Percentiles rank a stretch among this genome's conserved stretches.
Evolutionary conservation across 2,113 vertebrate species (phyloP).

Genomic region (Geococcyx californianus): DNA sequence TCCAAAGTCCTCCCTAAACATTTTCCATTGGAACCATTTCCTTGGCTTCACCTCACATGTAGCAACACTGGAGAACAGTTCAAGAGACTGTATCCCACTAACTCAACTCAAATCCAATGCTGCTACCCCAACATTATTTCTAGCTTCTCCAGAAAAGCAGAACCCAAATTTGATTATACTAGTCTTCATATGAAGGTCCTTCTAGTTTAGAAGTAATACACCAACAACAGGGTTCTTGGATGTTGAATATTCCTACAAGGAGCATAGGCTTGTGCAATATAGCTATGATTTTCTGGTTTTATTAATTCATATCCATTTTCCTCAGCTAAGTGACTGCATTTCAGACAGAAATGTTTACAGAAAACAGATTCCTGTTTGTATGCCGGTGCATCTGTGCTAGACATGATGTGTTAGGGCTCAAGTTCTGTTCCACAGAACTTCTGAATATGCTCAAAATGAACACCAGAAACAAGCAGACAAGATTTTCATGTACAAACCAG

Average conservation of each 20-base stretch:
- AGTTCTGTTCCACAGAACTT: background rate
- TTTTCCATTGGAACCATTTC: background rate
- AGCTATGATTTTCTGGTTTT: background rate
- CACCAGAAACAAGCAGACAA: background rate
- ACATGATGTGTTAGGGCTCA: background rate
- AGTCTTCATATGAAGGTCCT: background rate
- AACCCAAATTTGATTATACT: background rate
- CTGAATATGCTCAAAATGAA: background rate
- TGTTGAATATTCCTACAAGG: background rate
- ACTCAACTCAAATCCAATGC: background rate
- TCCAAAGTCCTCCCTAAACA: background rate
- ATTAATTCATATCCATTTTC: background rate
- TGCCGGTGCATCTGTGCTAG: conserved; percentile 3
- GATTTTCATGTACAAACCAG: background rate
- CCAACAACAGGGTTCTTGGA: background rate
- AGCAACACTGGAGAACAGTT: background rate
- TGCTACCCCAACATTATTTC: background rate
- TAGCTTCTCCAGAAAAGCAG: background rate
- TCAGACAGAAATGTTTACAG: conserved; percentile 23
- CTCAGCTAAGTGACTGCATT: background rate
- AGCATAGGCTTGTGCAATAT: background rate
- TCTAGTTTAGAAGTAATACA: background rate
- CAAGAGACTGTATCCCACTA: background rate
- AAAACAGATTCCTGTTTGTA: conserved; percentile 28
- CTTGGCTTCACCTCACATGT: background rate